Conservation (phyloP, 2,797 vertebrate genomes). For the Paguma larvata region DNA sequence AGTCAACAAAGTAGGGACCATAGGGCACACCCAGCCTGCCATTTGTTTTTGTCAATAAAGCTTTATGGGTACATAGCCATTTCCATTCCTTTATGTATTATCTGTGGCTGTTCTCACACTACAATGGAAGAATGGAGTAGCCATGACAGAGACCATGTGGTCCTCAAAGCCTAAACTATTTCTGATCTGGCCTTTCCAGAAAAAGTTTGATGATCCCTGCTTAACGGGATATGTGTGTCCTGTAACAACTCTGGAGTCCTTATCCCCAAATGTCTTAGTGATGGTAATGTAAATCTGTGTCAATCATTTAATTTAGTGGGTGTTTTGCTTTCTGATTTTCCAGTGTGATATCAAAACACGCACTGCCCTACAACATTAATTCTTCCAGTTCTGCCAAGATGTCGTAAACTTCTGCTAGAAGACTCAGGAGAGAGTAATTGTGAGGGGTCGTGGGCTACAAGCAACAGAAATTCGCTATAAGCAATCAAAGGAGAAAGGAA, state of each 20-base stretch:
- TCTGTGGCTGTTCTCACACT: not conserved
- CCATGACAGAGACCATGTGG: not conserved
- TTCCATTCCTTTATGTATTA: not conserved
- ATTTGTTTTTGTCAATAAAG: conserved; percentile 25
- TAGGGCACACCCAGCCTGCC: not conserved
- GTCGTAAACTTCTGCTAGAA: conserved; percentile 9
- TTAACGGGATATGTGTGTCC: not conserved
- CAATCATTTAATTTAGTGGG: not conserved
- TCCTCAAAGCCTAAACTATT: not conserved
- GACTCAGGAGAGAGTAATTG: not conserved
- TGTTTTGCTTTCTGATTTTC: not conserved
- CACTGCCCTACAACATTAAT: not conserved
- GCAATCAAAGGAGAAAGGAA: not conserved
- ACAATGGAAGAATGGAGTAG: not conserved
- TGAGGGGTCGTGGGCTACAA: not conserved
- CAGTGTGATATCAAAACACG: not conserved
- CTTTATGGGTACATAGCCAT: conserved; percentile 2
- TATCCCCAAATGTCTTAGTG: not conserved
- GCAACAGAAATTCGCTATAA: not conserved
- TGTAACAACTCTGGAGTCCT: not conserved
- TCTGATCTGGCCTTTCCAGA: not conserved
- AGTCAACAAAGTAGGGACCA: not conserved
- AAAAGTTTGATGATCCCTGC: not conserved
- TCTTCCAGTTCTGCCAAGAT: not conserved
- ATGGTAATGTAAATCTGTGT: not conserved